phyloP scores from a whole-genome alignment of 2,797 vertebrate genomes.

The Diplodus sargus region DNA sequence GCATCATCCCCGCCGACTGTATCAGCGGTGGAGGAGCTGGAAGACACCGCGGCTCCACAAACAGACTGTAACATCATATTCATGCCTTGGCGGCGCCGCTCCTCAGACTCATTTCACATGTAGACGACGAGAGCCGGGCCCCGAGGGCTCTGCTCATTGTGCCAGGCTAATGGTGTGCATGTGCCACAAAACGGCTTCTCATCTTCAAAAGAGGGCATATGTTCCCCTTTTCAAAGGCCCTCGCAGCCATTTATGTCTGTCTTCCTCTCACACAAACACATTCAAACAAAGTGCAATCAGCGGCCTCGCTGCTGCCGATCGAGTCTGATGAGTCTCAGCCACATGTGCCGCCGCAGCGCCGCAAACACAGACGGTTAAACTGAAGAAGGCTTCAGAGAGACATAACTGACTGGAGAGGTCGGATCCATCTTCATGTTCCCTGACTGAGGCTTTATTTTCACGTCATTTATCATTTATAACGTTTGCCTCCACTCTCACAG shows the following conservation, averaged over 20 bases:
- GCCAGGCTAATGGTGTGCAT: slow-evolving; percentile 38
- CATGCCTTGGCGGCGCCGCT: slow-evolving; percentile 1
- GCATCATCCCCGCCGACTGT: background rate
- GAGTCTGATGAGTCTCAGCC: background rate
- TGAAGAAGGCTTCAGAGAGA: background rate
- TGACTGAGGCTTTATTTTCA: too few species aligned
- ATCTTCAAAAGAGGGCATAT: slow-evolving; percentile 38
- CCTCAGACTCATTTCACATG: slow-evolving; percentile 9
- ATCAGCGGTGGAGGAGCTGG: background rate
- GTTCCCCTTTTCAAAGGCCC: slow-evolving; percentile 35
- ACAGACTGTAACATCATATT: slow-evolving; percentile 2
- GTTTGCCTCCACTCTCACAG: too few species aligned
- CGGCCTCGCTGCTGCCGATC: background rate
- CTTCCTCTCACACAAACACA: slow-evolving; percentile 16
- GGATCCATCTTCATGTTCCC: background rate
- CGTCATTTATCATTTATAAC: too few species aligned
- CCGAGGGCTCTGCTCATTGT: slow-evolving; percentile 34
- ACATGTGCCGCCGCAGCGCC: background rate
- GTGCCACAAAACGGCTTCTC: slow-evolving; percentile 46
- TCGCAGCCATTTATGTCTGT: slow-evolving; percentile 15
- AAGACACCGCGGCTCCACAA: background rate
- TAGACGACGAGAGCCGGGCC: slow-evolving; percentile 13
- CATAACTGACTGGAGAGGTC: background rate
- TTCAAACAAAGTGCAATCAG: slow-evolving; percentile 24
- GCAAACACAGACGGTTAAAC: background rate